phyloP scores from a whole-genome alignment of 2,888 invertebrate genomes.

The Acleris laterana region DNA sequence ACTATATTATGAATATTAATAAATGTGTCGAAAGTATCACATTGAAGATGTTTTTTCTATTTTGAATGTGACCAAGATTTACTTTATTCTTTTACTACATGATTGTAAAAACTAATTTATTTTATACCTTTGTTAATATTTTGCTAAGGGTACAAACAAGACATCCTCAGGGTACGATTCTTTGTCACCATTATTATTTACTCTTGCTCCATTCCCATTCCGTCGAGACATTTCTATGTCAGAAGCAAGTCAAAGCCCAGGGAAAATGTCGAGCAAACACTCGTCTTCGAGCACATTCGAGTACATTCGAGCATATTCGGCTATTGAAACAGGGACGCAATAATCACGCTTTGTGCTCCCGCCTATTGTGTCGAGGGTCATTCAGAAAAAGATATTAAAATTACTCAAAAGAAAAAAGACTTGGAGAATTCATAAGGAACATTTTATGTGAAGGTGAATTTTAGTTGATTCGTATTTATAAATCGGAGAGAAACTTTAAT shows the following conservation, averaged over 20 bases:
- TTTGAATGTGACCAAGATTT: too few relatives aligned
- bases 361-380: constrained; percentile 17
- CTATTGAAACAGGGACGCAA: constrained; percentile 8
- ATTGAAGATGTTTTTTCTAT: too few relatives aligned
- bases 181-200: constrained; percentile 4
- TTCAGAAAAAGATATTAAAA: constrained; percentile 19
- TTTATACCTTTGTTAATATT: too few relatives aligned
- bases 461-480: background rate
- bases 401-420: constrained; percentile 9
- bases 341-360: constrained; percentile 12
- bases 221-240: constrained; percentile 1
- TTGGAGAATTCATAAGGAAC: background rate
- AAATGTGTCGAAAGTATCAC: too few relatives aligned
- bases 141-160: background rate
- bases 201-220: background rate
- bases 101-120: too few relatives aligned
- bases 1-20: too few relatives aligned
- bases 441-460: background rate
- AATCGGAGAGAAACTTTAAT: too few relatives aligned
- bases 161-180: background rate
- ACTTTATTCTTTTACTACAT: too few relatives aligned
- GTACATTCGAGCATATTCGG: constrained; percentile 9
- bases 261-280: constrained; percentile 13
- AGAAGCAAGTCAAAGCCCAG: background rate
- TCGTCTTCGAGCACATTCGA: constrained; percentile 7